Conservation (phyloP, 2,888 invertebrate species). For the Brassicogethes aeneus region DNA sequence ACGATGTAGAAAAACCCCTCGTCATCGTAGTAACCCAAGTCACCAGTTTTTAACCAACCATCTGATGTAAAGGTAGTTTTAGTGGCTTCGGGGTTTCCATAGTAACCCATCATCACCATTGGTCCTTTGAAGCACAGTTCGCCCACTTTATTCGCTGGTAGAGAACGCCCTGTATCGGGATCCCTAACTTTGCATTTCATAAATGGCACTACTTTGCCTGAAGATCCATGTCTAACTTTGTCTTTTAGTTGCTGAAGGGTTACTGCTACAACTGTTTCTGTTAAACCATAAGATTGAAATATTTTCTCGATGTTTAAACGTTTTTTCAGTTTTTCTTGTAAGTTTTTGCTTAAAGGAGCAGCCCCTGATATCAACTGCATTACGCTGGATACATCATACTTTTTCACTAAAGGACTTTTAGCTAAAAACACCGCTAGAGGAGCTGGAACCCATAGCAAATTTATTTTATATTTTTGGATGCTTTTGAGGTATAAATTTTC, state of each 20-base stretch:
- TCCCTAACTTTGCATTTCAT: slow-evolving; percentile 53
- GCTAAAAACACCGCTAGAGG: slow-evolving; percentile 74
- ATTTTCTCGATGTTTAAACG: slow-evolving; percentile 45
- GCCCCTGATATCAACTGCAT: slow-evolving; percentile 64
- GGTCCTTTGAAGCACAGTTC: slow-evolving; percentile 39
- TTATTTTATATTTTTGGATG: slow-evolving; percentile 60
- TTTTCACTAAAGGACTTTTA: slow-evolving; percentile 67
- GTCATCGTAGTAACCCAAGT: slow-evolving; percentile 72
- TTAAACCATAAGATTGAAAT: slow-evolving; percentile 64
- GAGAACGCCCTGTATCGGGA: slow-evolving; percentile 47
- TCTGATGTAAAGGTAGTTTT: slow-evolving; percentile 54
- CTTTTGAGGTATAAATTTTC: slow-evolving; percentile 54
- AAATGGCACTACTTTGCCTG: slow-evolving; percentile 54
- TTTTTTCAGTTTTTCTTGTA: slow-evolving; percentile 50
- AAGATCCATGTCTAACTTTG: slow-evolving; percentile 46
- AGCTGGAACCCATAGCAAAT: slow-evolving; percentile 63
- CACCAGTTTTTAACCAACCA: slow-evolving; percentile 73
- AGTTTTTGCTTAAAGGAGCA: slow-evolving; percentile 66
- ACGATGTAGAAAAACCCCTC: slow-evolving; percentile 73
- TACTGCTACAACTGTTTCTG: slow-evolving; percentile 54
- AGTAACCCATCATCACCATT: slow-evolving; percentile 52
- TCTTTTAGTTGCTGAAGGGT: slow-evolving; percentile 6
- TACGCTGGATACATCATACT: slow-evolving; percentile 65
- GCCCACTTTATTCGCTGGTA: slow-evolving; percentile 44
- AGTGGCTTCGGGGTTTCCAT: slow-evolving; percentile 58